These are phyloP conservation scores for Caenorhabditis inopinata DNA, from an alignment of 1,140 invertebrate species.

Conservation along the genomic window DNA sequence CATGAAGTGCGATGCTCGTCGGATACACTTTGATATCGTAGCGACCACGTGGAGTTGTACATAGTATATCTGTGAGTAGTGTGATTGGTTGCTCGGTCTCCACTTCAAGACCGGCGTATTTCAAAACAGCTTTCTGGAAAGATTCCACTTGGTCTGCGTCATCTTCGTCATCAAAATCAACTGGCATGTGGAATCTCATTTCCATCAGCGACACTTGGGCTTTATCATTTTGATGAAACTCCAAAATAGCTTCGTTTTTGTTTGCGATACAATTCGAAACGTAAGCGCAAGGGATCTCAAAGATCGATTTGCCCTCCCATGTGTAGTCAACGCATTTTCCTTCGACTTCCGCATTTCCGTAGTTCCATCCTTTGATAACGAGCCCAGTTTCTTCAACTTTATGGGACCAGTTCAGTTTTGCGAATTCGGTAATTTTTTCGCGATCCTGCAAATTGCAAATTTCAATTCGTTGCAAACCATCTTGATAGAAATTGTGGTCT, in stretches of 20 bases:
- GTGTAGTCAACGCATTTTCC: conserved; percentile 87
- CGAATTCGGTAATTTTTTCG: conserved; percentile 72
- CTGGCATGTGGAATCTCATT: conserved; percentile 95
- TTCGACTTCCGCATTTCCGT: conserved; percentile 91
- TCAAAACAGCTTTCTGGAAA: conserved; percentile 88
- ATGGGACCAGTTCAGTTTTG: conserved; percentile 76
- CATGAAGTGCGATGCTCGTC: conserved; percentile 95
- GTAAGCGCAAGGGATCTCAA: conserved; percentile 92
- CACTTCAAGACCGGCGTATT: conserved; percentile 93
- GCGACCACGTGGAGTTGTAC: conserved; percentile 95
- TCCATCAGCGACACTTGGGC: conserved; percentile 92
- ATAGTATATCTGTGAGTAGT: conserved; percentile 92
- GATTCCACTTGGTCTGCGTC: conserved; percentile 81
- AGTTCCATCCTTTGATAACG: conserved; percentile 97
- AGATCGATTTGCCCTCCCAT: conserved; percentile 78
- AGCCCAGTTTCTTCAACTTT: conserved; percentile 76
- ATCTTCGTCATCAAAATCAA: conserved; percentile 71
- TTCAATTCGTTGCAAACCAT: too few relatives aligned
- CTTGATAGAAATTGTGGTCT: too few relatives aligned
- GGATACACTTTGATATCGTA: conserved; percentile 99
- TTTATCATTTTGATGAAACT: conserved; percentile 83
- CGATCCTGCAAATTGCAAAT: conserved; percentile 62
- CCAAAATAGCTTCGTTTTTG: conserved; percentile 84
- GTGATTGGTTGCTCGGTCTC: conserved; percentile 95
- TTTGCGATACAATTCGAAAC: conserved; percentile 94